phyloP scores from a whole-genome alignment of 2,113 vertebrate genomes.

The Rhinolophus sinicus region DNA sequence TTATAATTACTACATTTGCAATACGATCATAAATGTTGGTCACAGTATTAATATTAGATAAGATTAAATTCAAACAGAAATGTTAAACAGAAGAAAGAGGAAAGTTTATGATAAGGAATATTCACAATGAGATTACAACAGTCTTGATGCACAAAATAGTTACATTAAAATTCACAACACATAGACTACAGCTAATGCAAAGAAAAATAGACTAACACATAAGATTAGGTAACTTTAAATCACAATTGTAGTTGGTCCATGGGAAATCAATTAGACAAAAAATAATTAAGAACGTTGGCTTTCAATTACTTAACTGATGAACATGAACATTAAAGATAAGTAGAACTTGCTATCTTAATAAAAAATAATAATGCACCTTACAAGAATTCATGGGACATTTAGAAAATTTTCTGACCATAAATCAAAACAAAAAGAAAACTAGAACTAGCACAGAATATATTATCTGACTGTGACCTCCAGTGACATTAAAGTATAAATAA shows the following conservation, averaged over 20 bases:
- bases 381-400: background rate
- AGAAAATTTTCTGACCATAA: slow-evolving; percentile 30
- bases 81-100: background rate
- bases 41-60: background rate
- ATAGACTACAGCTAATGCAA: background rate
- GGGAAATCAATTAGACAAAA: background rate
- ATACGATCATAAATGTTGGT: background rate
- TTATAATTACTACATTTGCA: background rate
- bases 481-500: slow-evolving; percentile 19
- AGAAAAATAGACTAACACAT: background rate
- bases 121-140: background rate
- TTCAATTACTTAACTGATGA: background rate
- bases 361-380: background rate
- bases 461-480: background rate
- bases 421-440: slow-evolving; percentile 5
- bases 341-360: background rate
- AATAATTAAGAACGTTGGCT: background rate
- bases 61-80: slow-evolving; percentile 8
- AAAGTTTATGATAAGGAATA: background rate
- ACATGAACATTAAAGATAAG: background rate
- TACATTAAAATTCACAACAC: background rate
- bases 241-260: background rate
- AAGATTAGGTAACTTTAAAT: background rate
- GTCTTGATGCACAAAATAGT: background rate
- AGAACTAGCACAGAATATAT: background rate